These are phyloP conservation scores for Pyrgus malvae DNA, from an alignment of 2,888 invertebrate genomes.

Conservation along the genomic window DNA sequence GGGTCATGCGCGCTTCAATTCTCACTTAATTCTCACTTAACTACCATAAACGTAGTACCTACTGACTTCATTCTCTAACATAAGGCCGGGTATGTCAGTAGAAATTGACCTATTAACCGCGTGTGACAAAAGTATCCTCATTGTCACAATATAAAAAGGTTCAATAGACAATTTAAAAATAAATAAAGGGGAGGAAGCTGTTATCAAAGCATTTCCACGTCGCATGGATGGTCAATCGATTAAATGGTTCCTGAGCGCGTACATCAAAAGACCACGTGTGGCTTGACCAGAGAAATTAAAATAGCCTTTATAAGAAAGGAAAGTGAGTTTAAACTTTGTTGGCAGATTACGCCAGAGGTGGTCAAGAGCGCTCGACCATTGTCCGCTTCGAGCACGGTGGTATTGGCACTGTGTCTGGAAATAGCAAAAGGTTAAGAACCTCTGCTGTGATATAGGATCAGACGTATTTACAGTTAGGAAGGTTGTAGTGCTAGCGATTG, in stretches of 20 bases:
- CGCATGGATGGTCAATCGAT: slow-evolving; percentile 71
- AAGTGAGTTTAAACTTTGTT: slow-evolving; percentile 36
- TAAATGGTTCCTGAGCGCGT: slow-evolving; percentile 53
- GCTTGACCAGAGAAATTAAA: slow-evolving; percentile 23
- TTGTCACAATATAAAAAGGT: slow-evolving; percentile 44
- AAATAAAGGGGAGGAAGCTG: slow-evolving; percentile 71
- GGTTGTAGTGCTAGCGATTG: not conserved
- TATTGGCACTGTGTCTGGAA: slow-evolving; percentile 22
- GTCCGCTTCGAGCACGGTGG: slow-evolving; percentile 30
- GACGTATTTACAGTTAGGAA: not conserved
- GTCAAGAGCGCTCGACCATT: slow-evolving; percentile 39
- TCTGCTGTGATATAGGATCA: not conserved
- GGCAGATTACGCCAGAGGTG: slow-evolving; percentile 5
- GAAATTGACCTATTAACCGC: slow-evolving; percentile 48
- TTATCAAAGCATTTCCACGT: slow-evolving; percentile 71
- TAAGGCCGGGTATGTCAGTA: slow-evolving; percentile 12
- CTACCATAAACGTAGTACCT: too few relatives aligned
- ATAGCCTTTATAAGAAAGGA: slow-evolving; percentile 24
- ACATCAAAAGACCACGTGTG: slow-evolving; percentile 42
- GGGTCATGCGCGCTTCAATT: too few relatives aligned
- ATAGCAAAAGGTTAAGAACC: slow-evolving; percentile 22
- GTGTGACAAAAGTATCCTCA: slow-evolving; percentile 41
- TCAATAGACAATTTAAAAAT: slow-evolving; percentile 63
- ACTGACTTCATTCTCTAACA: not conserved
- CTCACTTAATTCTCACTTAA: too few relatives aligned